Evolutionary conservation across 2,113 vertebrate species (phyloP), one percentile per base, ranked within the genome.

Genomic region (Dascyllus trimaculatus): DNA sequence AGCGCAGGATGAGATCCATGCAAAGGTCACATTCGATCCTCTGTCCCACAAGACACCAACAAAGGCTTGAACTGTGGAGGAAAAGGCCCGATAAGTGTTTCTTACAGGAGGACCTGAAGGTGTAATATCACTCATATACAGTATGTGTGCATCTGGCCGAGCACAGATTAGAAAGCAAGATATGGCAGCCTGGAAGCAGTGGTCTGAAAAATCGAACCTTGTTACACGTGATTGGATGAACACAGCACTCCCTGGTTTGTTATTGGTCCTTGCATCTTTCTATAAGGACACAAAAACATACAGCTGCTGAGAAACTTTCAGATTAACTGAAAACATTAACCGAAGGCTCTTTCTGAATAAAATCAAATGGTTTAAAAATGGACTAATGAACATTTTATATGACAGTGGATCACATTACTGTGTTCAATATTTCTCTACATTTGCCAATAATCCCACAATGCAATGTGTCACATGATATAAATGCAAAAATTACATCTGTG

Each of bases 21-120:
- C 17, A 87, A 85, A 85, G 85, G 84, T 87, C 82, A 85, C 25
- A 68, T 60, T 57, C 11, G 25, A 87, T 60, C 62, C 14, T 24
- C 25, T 35, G 13, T 51, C 62, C 64, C 24, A 46, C 35, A 54
- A 76, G 40, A 13, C 29, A 45, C 25, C 19, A 57, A 75, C 48
- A 66, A 56, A 65, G 51, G 48, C 9, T 29, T 32, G 25, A 64
- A 61, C 5, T 69, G 21, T 25, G 64, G 56, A 63, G 67, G 18
- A 77, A 75, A 51, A n/a, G 2, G 15, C 10, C 17, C 1, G 15
- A 9, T 26, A 49, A 22, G 4, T 10, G 49, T 60, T 73, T 14
- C 25, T 40, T 45, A 18, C 14, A 40, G 45, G 49, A 32, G 13
- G 29, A 48, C 19, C 13, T 53, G 40, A 49, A 45, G 9, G 3